Evolutionary conservation across 1,140 invertebrate species (phyloP), one percentile per base, ranked within the genome.

Genomic region (Diachasmimorpha longicaudata): DNA sequence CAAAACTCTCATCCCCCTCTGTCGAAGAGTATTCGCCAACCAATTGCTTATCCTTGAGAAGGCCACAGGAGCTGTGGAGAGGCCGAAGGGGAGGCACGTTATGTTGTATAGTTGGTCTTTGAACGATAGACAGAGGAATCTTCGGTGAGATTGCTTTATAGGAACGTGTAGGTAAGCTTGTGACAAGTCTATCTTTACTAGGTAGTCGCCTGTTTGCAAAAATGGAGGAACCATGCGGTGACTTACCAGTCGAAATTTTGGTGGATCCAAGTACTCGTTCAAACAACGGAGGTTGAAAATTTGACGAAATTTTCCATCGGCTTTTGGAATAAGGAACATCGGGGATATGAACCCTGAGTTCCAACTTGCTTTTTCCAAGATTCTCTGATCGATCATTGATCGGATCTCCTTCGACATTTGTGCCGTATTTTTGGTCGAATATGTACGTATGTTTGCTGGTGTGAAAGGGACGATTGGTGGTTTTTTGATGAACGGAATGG

Each of bases 1-100:
- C 9, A 76, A 8, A 13, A 76, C 46, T 70, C 70, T 72, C 31
- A 76, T 77, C 36, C 79, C 79, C 16, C n/a, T n/a, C 11, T 70
- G 46, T 2, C 77, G 76, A 13, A 79, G 44, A 16, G 58, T 16
- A 9, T 31, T 25, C 16, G 76, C 79, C 25, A 78, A 11, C 75
- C 58, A 85, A 52, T 81, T 84, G 31, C 76, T 73, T 16, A 85
- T 66, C 8, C 77, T 77, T 25, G 83, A 75, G 63, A 86, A 86
- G 5, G 72, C 82, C 55, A 78, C 75, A 36, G 83, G 84, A 31
- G 83, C 85, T 48, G 84, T 83, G 58, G 82, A 80, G 36, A 86
- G 81, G 16, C 76, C 79, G 44, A 79, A 86, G 72, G 77, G 77
- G 31, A 85, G 79, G 72, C 84, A 85, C 0, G 80, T 84, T 80